Base-by-base conservation (phyloP, 1,140 invertebrate species). In the Drosophila lowei region DNA sequence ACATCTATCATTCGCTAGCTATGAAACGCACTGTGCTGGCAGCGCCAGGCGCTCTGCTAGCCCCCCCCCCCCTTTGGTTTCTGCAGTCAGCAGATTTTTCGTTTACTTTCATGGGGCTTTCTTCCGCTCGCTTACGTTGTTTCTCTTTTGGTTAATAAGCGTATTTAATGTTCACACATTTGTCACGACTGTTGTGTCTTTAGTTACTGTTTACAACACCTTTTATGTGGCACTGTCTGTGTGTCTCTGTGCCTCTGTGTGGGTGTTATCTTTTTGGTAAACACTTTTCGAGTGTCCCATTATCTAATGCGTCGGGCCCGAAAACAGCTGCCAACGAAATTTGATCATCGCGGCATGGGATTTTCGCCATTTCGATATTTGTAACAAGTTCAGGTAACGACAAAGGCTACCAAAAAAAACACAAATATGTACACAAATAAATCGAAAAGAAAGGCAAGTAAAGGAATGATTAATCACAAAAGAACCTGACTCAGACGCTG, bases 131-230 rank as follows among this genome's bases (percentile, higher is more conserved):
- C 48, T 41, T 38, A 28, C 46, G 66, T 21, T 11, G 16, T 56
- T 60, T 63, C 57, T 38, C 47, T 53, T 42, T 1, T 41, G 28
- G 30, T 66, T 76, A 54, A 64, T 68, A 79, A 77, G 63, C 86
- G 63, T 88, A 76, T 88, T 89, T 88, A 86, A 79, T 86, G 83
- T 88, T 85, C 81, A 77, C 81, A 85, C 83, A 81, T 81, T 81
- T 81, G 81, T 88, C 83, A 88, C 77, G 81, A 75, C 81, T 68
- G 71, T 55, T 59, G 59, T 57, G 52, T 15, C 71, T 49, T 79
- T 59, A 72, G 79, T 56, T 79, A 62, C 60, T 70, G 60, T 72
- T 77, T 77, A 60, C 67, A 65, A 72, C 54, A 65, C 71, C 63
- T 76, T 74, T 65, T 73, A 66, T 59, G 58, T n/a, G n/a, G n/a